Conservation (phyloP, 30 jellyfish, hydroid and myxozoan species). For the Calvadosia cruxmelitensis region DNA sequence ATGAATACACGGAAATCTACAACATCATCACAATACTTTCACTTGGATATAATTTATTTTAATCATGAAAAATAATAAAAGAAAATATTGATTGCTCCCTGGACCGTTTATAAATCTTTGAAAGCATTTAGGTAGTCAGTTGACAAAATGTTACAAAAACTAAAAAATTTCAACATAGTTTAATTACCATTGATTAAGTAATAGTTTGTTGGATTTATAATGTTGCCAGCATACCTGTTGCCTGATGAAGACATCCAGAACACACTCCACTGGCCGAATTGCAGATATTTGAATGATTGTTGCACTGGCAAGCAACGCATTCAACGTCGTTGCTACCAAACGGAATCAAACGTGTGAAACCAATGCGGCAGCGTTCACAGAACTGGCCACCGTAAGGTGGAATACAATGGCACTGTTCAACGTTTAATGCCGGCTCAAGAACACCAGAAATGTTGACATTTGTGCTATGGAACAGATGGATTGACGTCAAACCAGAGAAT, state of each 20-base stretch:
- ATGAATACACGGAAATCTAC: no score
- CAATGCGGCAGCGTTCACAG: constrained; percentile 57
- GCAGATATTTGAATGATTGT: constrained; percentile 48
- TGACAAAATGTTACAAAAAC: no score
- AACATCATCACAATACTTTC: no score
- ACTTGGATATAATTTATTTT: no score
- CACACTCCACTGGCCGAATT: constrained; percentile 64
- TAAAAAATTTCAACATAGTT: no score
- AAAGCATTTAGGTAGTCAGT: no score
- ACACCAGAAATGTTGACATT: neutral
- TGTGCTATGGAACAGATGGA: constrained; percentile 48
- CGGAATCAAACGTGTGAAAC: constrained; percentile 64
- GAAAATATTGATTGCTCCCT: no score
- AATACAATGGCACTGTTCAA: constrained; percentile 70
- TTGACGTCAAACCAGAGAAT: constrained; percentile 41
- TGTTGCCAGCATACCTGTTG: constrained; percentile 62
- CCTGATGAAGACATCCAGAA: constrained; percentile 37
- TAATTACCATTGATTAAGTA: no score
- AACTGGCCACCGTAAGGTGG: constrained; percentile 57
- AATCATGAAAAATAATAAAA: no score
- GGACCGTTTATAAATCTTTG: no score
- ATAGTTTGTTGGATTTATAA: no score
- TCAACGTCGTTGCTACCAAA: constrained; percentile 27
- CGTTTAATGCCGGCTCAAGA: constrained; percentile 28
- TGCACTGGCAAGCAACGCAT: constrained; percentile 71